Base-by-base conservation (phyloP, 2,797 vertebrate species). In the Notoglanidium macrostoma region DNA sequence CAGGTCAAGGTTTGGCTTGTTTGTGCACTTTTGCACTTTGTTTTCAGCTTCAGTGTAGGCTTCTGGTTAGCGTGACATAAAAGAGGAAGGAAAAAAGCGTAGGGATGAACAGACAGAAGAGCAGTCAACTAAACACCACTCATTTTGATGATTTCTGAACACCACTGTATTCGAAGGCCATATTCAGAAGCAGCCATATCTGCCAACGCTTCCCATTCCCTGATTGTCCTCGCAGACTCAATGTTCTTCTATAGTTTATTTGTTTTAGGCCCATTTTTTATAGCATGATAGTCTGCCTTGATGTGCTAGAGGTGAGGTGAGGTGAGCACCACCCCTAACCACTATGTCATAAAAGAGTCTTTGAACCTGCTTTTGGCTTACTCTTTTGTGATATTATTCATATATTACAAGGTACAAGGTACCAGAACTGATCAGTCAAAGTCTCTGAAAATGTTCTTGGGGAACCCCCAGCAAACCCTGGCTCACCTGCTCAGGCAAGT, bases 1-100 rank as follows among this genome's bases (percentile, higher is more conserved):
- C 9, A n/a, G 3, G 23, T 46, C 23, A 81, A 17, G n/a, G 12
- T 63, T 46, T n/a, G 14, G 23, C 26, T 26, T 63, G 51, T 61
- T 44, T 80, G 11, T 8, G n/a, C 44, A n/a, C 40, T 67, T 74
- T 49, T 61, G 35, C 55, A 44, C 40, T 65, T 44, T 67, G 4
- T 54, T 14, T n/a, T 89, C 40, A 87, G n/a, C 85, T 61, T 86
- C 1, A 86, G 29, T 70, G 21, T 90, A 40, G 57, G 8, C 54
- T 65, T 44, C 65, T 61, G 77, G 54, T 67, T 78, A 76, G 57
- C 85, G 40, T 87, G 80, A 90, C 85, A 90, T 65, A 89, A 91
- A 92, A 92, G 90, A 91, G 91, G 91, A 91, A 91, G 88, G 89
- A 92, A 91, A 90, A 87, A 90, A 87, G 88, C 81, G 26, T 85